Evolutionary conservation across 2,113 vertebrate genomes (phyloP).

Genomic region (Zingel zingel): DNA sequence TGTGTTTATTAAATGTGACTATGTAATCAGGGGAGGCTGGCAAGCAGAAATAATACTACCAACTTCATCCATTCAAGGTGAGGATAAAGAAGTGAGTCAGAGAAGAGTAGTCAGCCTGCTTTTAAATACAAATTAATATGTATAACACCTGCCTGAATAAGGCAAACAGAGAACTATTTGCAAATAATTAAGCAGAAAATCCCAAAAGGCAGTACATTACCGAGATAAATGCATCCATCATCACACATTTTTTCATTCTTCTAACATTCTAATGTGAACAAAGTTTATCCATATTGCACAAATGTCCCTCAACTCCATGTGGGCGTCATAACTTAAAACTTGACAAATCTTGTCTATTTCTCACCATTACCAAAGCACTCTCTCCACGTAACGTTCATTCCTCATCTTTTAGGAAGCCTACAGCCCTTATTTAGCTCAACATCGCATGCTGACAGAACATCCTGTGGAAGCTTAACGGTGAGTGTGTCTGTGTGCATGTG

Average conservation of each 20-base stretch:
- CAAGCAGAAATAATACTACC: conserved; percentile 3
- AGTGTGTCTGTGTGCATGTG: conserved; percentile 8
- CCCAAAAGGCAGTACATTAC: not conserved
- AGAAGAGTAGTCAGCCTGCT: not conserved
- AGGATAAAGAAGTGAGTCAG: conserved; percentile 3
- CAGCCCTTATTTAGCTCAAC: conserved; percentile 48
- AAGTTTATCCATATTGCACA: not conserved
- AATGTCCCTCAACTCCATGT: not conserved
- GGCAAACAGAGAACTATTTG: not conserved
- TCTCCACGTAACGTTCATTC: conserved; percentile 24
- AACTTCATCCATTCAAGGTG: conserved; percentile 11
- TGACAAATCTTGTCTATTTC: not conserved
- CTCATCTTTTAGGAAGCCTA: conserved; percentile 35
- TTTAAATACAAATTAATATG: conserved; percentile 2
- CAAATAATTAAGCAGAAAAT: not conserved
- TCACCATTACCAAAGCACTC: not conserved
- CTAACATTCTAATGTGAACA: not conserved
- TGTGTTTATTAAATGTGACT: conserved; percentile 39
- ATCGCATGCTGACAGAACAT: conserved; percentile 41
- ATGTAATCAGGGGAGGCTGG: conserved; percentile 14
- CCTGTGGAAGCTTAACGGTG: conserved; percentile 30
- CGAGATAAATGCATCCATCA: not conserved
- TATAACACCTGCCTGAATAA: not conserved
- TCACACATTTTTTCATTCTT: not conserved
- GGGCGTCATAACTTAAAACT: not conserved